Conservation (phyloP, 2,888 invertebrate genomes). For the Volucella inflata region DNA sequence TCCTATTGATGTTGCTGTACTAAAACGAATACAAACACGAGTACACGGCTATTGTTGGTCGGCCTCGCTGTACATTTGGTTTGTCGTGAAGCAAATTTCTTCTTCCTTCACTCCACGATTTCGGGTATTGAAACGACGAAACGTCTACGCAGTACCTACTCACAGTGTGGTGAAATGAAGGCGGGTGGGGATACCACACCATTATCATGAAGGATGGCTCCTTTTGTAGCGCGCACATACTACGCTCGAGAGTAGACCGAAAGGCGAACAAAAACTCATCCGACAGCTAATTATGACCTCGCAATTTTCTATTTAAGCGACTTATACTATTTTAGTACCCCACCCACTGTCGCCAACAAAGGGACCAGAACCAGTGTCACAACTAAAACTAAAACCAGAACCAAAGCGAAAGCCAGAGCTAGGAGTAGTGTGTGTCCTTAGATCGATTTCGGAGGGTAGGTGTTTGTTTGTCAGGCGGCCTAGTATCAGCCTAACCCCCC, state of each 20-base stretch:
- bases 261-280: conserved; percentile 76
- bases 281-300: conserved; percentile 83
- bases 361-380: not conserved
- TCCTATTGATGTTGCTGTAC: no score
- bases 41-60: conserved; percentile 12
- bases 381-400: no score
- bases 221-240: conserved; percentile 58
- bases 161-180: conserved; percentile 43
- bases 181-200: conserved; percentile 51
- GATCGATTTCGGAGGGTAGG: conserved; percentile 73
- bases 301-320: conserved; percentile 79
- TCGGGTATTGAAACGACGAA: no score
- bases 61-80: conserved; percentile 45
- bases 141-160: conserved; percentile 45
- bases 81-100: conserved; percentile 57
- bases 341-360: conserved; percentile 3
- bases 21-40: no score
- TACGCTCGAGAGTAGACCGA: conserved; percentile 60
- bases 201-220: conserved; percentile 73
- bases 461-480: conserved; percentile 34
- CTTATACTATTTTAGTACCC: conserved; percentile 61
- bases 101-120: conserved; percentile 36
- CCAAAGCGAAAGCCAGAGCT: no score
- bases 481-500: not conserved
- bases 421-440: conserved; percentile 18